Evolutionary conservation across 2,113 vertebrate species (phyloP).

Genomic region (Zapus hudsonius): DNA sequence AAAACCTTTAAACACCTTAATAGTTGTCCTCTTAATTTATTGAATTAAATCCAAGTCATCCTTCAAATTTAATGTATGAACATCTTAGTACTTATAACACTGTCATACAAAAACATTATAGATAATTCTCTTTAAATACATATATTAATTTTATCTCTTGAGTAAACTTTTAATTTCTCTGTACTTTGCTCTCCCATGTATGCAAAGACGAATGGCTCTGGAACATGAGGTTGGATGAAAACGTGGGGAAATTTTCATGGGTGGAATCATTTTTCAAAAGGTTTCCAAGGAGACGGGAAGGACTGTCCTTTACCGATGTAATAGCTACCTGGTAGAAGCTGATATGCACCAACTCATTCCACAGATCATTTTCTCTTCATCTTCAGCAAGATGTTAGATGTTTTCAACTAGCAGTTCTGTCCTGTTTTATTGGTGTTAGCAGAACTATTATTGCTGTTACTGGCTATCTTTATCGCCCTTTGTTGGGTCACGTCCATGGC

Average conservation of each 20-base stretch:
- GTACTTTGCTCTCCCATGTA: slow-evolving; percentile 29
- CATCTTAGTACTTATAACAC: not conserved
- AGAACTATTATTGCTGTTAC: slow-evolving; percentile 36
- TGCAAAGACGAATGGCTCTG: slow-evolving; percentile 11
- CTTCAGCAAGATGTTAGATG: slow-evolving; percentile 65
- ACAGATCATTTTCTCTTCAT: slow-evolving; percentile 40
- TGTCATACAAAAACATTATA: not conserved
- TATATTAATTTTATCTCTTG: not conserved
- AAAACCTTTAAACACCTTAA: not conserved
- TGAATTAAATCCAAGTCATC: not conserved
- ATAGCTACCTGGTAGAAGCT: slow-evolving; percentile 19
- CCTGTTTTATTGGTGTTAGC: slow-evolving; percentile 57
- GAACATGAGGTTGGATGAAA: not conserved
- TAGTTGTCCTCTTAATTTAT: not conserved
- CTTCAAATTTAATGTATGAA: not conserved
- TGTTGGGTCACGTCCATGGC: not conserved
- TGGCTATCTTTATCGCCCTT: slow-evolving; percentile 39
- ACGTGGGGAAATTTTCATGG: not conserved
- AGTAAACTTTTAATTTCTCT: slow-evolving; percentile 20
- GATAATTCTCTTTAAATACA: not conserved
- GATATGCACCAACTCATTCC: not conserved
- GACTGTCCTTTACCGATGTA: slow-evolving; percentile 32
- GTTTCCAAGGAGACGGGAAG: slow-evolving; percentile 53
- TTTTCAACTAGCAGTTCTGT: slow-evolving; percentile 41
- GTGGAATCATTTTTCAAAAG: slow-evolving; percentile 12